Evolutionary conservation across 1,140 invertebrate genomes (phyloP), one percentile per base, ranked within the genome.

Genomic region (Hypsibius dujardini): DNA sequence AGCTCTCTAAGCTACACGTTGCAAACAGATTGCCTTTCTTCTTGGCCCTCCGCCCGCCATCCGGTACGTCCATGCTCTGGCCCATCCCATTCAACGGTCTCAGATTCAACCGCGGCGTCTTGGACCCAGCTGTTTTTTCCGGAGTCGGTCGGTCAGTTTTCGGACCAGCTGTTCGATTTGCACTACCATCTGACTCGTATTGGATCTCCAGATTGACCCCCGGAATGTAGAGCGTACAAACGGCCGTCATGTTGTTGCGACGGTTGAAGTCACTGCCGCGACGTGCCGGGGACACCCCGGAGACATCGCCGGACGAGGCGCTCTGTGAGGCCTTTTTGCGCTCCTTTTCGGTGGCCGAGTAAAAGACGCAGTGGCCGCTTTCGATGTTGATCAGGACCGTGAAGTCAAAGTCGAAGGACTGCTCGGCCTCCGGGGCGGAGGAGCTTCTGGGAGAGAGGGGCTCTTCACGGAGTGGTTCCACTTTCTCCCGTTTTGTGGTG

Each of bases 1-100:
- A 90, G 76, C 90, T 92, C 78, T 96, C 92, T 46, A 96, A 79
- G 1, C 90, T 95, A 80, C 93, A 88, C 92, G 92, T 96, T 15
- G 92, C 90, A 80, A 94, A 95, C 1, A 96, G 81, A 69, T 89
- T 89, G 1, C 92, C 94, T 74, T 92, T 92, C 78, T 96, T 96
- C 0, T 85, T 86, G 70, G 50, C 7, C 50, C 7, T 12, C 50
- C 7, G 7, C n/a, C 50, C 50, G 7, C 7, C 50, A 56, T 56
- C n/a, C 28, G 28, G 28, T 28, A 28, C 28, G 28, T 28, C 28
- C 28, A 28, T 28, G 28, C 28, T 28, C 28, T 28, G 28, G 28
- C 28, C 28, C 28, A 28, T 28, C 28, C 28, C 28, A 28, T 28
- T 28, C 28, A 28, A 28, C 28, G 28, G 28, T 28, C 28, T 28